phyloP scores from a whole-genome alignment of 2,113 vertebrate genomes.

The Mustela nigripes region DNA sequence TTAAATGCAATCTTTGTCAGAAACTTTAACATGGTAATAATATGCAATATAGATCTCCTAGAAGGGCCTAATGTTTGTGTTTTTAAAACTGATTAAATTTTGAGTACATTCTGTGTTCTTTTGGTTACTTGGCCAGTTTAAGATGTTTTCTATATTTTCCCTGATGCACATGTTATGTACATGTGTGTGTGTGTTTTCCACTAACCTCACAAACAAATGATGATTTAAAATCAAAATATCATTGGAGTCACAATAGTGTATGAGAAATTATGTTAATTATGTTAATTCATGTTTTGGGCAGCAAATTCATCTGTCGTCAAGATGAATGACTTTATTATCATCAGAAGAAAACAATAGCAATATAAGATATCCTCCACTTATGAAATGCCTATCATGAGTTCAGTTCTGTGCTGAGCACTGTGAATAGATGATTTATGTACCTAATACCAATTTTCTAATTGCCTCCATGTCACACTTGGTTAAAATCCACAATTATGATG shows the following conservation, averaged over 20 bases:
- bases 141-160: background rate
- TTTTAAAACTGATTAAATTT: background rate
- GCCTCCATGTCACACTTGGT: background rate
- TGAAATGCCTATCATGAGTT: background rate
- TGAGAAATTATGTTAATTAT: background rate
- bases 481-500: background rate
- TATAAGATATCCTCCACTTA: background rate
- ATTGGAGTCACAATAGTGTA: background rate
- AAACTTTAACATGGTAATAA: background rate
- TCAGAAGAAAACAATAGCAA: background rate
- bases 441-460: background rate
- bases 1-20: background rate
- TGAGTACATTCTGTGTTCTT: background rate
- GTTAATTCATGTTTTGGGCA: conserved; percentile 4
- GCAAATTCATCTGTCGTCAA: background rate
- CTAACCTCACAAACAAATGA: background rate
- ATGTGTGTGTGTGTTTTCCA: background rate
- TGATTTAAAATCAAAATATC: background rate
- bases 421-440: background rate
- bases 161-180: background rate
- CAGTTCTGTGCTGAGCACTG: background rate
- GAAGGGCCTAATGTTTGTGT: background rate
- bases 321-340: background rate
- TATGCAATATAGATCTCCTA: background rate
- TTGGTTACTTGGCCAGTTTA: background rate